These are phyloP conservation scores for Drosophila ezoana DNA, from an alignment of 2,888 invertebrate species.

Conservation along the genomic window DNA sequence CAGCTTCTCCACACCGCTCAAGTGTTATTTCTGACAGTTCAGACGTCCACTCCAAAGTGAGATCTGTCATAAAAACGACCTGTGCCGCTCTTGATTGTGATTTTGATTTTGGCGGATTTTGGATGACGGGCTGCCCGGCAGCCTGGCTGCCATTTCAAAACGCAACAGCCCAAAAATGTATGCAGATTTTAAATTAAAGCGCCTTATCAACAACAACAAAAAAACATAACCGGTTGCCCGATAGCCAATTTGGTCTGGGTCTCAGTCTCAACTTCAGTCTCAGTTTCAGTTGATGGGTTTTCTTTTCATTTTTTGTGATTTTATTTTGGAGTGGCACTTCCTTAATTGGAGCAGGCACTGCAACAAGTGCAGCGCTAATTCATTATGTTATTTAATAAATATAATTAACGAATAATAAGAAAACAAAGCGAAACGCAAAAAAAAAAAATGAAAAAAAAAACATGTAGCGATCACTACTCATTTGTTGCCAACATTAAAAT, in stretches of 20 bases:
- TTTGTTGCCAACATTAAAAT: conserved; percentile 65
- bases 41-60: conserved; percentile 74
- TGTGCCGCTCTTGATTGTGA: conserved; percentile 67
- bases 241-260: conserved; percentile 68
- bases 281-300: conserved; percentile 56
- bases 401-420: conserved; percentile 63
- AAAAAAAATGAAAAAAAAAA: background rate
- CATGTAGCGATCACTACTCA: conserved; percentile 32
- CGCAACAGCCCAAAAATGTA: conserved; percentile 71
- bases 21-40: conserved; percentile 76
- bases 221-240: conserved; percentile 61
- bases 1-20: conserved; percentile 62
- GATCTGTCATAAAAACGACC: conserved; percentile 77
- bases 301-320: conserved; percentile 5
- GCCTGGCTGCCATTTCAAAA: conserved; percentile 43
- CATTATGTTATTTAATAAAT: conserved; percentile 77
- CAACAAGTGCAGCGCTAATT: conserved; percentile 75
- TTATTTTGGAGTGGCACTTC: conserved; percentile 70
- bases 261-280: conserved; percentile 47
- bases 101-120: conserved; percentile 58
- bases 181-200: conserved; percentile 78
- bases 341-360: conserved; percentile 74
- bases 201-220: conserved; percentile 63
- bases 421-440: conserved; percentile 18
- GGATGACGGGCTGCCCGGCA: conserved; percentile 37